A percentile compares a stretch with the other conserved stretches of the same genome.
phyloP scores from a whole-genome alignment of 2,888 invertebrate species.

The Zaprionus bogoriensis region DNA sequence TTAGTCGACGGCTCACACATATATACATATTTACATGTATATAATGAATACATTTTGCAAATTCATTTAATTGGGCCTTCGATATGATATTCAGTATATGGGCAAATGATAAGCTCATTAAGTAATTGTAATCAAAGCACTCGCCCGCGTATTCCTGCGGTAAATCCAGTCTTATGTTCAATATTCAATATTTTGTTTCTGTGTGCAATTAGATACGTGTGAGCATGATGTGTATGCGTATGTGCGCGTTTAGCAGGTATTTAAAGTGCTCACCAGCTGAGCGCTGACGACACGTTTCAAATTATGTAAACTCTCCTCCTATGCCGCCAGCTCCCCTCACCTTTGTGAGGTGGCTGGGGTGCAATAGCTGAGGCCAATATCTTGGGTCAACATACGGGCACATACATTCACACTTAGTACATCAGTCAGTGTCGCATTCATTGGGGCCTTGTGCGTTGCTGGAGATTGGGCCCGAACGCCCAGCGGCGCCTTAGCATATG shows the following conservation, averaged over 20 bases:
- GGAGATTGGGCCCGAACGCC: not conserved
- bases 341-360: not conserved
- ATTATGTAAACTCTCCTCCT: not conserved
- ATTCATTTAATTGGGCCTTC: not conserved
- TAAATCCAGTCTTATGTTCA: slow-evolving; percentile 35
- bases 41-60: not conserved
- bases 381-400: slow-evolving; percentile 1
- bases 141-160: slow-evolving; percentile 33
- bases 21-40: not conserved
- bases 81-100: slow-evolving; percentile 1
- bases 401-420: not conserved
- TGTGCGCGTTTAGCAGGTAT: not conserved
- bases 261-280: slow-evolving; percentile 1
- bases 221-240: not conserved
- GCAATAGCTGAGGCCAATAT: slow-evolving; percentile 1
- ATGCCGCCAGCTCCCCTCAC: no score
- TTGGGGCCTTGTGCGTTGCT: not conserved
- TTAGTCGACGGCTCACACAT: not conserved
- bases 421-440: not conserved
- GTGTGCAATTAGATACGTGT: not conserved
- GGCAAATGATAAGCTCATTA: slow-evolving; percentile 50
- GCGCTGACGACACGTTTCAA: slow-evolving; percentile 1
- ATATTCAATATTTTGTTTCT: not conserved
- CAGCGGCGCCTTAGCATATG: slow-evolving; percentile 47
- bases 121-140: slow-evolving; percentile 60